These are phyloP conservation scores for Muraenolepis orangiensis DNA, from an alignment of 2,797 vertebrate species.

Conservation along the genomic window DNA sequence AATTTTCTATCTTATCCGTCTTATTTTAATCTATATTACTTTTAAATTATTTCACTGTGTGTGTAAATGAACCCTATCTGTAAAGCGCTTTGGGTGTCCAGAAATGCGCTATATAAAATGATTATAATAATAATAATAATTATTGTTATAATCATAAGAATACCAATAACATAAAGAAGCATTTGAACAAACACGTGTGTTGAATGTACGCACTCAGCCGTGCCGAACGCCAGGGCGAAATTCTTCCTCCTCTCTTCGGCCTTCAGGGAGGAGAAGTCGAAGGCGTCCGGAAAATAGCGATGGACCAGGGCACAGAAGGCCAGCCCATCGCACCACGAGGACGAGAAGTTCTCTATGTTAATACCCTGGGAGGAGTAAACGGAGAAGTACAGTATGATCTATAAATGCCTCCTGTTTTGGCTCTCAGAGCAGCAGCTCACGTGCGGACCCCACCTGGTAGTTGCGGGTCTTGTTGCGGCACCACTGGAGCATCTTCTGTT, in stretches of 20 bases:
- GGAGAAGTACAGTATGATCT: slow-evolving; percentile 11
- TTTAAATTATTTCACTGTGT: too few species aligned
- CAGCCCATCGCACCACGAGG: slow-evolving; percentile 93
- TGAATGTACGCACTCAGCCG: slow-evolving; percentile 83
- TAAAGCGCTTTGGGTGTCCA: too few species aligned
- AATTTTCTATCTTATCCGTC: too few species aligned
- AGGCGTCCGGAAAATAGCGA: slow-evolving; percentile 92
- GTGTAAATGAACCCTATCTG: too few species aligned
- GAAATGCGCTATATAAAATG: too few species aligned
- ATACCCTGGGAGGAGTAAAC: slow-evolving; percentile 73
- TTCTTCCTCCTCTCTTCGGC: slow-evolving; percentile 87
- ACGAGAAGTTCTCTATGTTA: slow-evolving; percentile 96
- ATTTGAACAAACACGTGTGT: not conserved
- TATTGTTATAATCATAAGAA: not conserved
- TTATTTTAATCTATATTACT: too few species aligned
- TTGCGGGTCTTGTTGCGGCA: slow-evolving; percentile 89
- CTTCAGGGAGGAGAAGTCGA: slow-evolving; percentile 86
- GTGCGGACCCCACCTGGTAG: slow-evolving; percentile 80
- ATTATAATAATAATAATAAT: not conserved
- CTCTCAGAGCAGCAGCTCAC: not conserved
- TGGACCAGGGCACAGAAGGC: slow-evolving; percentile 97
- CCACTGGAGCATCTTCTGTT: slow-evolving; percentile 97
- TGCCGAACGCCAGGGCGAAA: slow-evolving; percentile 91
- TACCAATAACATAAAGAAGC: not conserved
- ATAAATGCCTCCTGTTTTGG: not conserved